Base-by-base conservation (phyloP, 1,140 invertebrate genomes). In the Penaeus japonicus region DNA sequence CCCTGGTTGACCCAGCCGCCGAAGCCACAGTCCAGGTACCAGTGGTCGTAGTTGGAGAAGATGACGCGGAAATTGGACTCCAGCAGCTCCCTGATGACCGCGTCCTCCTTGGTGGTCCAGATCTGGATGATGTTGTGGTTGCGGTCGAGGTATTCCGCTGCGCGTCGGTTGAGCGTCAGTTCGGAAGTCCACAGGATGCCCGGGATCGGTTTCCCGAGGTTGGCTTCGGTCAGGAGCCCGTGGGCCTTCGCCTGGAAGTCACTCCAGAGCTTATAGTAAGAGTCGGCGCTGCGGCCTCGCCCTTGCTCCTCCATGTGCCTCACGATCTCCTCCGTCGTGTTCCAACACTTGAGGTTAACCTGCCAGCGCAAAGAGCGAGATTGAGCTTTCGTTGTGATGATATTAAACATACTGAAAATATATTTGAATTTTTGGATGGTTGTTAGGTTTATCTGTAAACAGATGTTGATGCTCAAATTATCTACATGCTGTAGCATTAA, bases 21-120 rank as follows among this genome's bases (percentile, higher is more conserved):
- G 91, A 93, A 96, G 59, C 96, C 96, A 91, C 96, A 97, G 91
- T 97, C 96, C 10, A 97, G 94, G 92, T 97, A 97, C 1, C 96
- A 92, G 1, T 95, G 95, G 92, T 97, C 96, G 91, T 97, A 96
- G 91, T 97, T 97, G 1, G 96, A 96, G 84, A 97, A 94, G 86
- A 97, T 97, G 0, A 96, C 92, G 78, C 93, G 93, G 90, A 95
- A 97, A 54, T 95, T 95, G 30, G 96, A 95, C 55, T 94, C 92
- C 2, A 96, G 91, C 1, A 97, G 92, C 81, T 95, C 94, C 54
- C 93, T 92, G 62, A 97, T 94, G 32, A 95, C 93, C 0, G 92
- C 89, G 91, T 97, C 96, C 0, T 94, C 62, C 22, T 70, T 57
- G 32, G 81, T 65, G 5, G 89, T 90, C 89, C 89, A 90, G 32